Evolutionary conservation across 2,113 vertebrate species (phyloP), one percentile per base, ranked within the genome.

Genomic region (Vulpes lagopus): DNA sequence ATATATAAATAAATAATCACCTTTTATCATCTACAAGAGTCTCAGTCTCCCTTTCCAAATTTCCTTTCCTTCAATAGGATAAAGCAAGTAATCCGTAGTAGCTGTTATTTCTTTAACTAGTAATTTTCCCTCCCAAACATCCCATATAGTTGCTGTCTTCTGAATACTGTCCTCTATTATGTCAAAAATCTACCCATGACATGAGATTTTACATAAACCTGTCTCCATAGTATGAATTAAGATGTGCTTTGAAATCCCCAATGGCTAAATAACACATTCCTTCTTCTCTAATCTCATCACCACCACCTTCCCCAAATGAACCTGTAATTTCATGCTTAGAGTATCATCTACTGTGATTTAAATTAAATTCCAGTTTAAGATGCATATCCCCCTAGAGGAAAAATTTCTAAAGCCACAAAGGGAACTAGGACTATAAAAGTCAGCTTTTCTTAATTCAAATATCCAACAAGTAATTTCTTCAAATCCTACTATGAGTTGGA

Each of bases 391-490:
- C 30, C 16, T 83, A 67, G 15, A 59, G n/a, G 71, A 17, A 76
- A 65, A 91, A 85, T 69, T 73, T 20, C 30, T 95, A 59, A 93
- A 80, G 32, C 32, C 67, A 38, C 32, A 82, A 89, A 94, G 94
- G 60, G 43, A 94, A 73, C 20, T 67, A 17, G 74, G 91, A 79
- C 55, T 60, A 73, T 53, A 49, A 76, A 95, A 81, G 38, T 64
- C 53, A 65, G 62, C 59, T 83, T 92, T 95, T 86, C 92, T 71
- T 91, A 94, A 90, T 82, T 96, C 16, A 96, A 49, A 14, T 60
- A 89, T 25, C 65, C 53, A 67, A 90, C 38, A 79, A 82, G 67
- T 87, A 90, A 55, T 74, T 91, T 81, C 59, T 76, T 92, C 35
- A 43, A 27, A 30, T 27, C 27, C 65, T 96, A 65, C 51, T 55